Base-by-base conservation (phyloP, 2,113 vertebrate genomes). In the Tupaia tana region DNA sequence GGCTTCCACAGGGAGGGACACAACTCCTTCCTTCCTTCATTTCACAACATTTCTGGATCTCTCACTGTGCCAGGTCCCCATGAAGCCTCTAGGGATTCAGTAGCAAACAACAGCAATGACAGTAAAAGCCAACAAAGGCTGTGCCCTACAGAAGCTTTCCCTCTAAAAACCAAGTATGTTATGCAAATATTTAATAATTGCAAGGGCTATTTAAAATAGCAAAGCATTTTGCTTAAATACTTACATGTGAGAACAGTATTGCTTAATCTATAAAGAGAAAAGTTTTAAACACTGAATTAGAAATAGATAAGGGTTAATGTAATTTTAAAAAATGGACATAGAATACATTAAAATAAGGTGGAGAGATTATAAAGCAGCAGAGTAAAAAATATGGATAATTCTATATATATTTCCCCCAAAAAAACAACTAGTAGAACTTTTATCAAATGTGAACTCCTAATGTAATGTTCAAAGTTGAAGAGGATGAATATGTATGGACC, bases 241-340 rank as follows among this genome's bases (percentile, higher is more conserved):
- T 67, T 69, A 54, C 27, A 69, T 67, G 7, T 92, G 10, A 80
- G 19, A 80, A 87, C 16, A 73, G 52, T 54, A 85, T 22, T 75
- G 9, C n/a, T 84, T 89, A 85, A 82, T 27, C 3, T 85, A 56
- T 81, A 86, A 73, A 86, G 24, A 58, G 7, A 81, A 92, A 93
- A 56, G n/a, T 31, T 61, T 87, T 61, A 85, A 93, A 89, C 74
- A 54, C 15, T 16, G 34, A 43, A 22, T 92, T 94, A n/a, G 2
- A 85, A 85, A 89, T 56, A 71, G n/a, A 43, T 56, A 67, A 1
- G 27, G 43, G 4, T 61, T 83, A 6, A 63, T 71, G 24, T 59
- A 79, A 89, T 93, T 90, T 69, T 77, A 43, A 79, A 79, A 59
- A 88, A 75, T 43, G 43, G 43, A 43, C 43, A 43, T 43, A 43